phyloP scores from a whole-genome alignment of 1,140 invertebrate genomes.

The Macrobrachium rosenbergii region DNA sequence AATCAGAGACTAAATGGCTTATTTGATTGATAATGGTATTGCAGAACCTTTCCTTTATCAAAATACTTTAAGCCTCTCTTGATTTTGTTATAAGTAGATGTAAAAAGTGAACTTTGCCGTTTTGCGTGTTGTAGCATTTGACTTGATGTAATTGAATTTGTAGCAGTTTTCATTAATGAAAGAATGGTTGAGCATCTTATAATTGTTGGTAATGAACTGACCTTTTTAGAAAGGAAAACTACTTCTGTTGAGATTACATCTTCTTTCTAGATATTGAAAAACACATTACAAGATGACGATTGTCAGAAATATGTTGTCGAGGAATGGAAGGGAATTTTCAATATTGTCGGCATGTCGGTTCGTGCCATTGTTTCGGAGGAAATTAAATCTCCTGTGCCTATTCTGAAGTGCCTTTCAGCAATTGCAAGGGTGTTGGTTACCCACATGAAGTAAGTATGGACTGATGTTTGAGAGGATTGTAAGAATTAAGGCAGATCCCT shows the following conservation, averaged over 20 bases:
- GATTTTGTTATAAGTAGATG: no score
- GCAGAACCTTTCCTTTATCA: no score
- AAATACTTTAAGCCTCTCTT: no score
- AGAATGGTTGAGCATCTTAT: no score
- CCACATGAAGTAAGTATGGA: conserved; percentile 7
- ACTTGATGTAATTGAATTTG: no score
- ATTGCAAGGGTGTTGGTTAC: conserved; percentile 18
- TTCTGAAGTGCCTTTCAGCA: conserved; percentile 19
- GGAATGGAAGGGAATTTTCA: conserved; percentile 30
- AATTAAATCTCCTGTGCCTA: background rate
- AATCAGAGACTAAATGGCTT: no score
- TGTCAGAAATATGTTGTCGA: conserved; percentile 25
- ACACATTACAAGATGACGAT: background rate
- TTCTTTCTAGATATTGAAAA: conserved; percentile 24
- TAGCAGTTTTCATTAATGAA: no score
- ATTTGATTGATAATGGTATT: no score
- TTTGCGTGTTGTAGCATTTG: no score
- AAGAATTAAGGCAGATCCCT: background rate
- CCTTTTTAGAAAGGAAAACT: background rate
- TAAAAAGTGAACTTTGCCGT: no score
- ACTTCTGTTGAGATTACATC: background rate
- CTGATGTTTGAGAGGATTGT: background rate
- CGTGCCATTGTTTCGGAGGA: background rate
- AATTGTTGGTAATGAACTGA: no score
- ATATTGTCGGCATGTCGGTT: background rate